These are phyloP conservation scores for Stictocephala bisonia DNA, from an alignment of 2,888 invertebrate species.

Conservation along the genomic window DNA sequence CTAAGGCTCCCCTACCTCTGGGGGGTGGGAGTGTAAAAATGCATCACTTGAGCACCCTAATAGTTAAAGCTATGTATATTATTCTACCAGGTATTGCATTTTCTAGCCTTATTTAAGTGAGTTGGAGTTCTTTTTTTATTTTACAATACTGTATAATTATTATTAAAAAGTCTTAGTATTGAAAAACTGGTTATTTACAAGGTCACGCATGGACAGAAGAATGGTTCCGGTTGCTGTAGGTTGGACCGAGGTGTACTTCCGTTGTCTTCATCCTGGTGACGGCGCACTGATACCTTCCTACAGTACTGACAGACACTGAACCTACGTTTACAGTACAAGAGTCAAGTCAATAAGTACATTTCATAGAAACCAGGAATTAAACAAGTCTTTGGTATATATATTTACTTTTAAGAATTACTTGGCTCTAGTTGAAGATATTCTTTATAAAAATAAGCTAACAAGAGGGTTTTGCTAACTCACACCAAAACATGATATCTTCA, in stretches of 20 bases:
- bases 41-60: conserved; percentile 57
- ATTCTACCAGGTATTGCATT: conserved; percentile 58
- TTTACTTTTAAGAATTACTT: no score
- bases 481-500: no score
- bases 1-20: conserved; percentile 43
- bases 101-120: conserved; percentile 54
- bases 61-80: conserved; percentile 56
- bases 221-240: not conserved
- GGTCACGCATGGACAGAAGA: conserved; percentile 20
- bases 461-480: no score
- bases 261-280: no score
- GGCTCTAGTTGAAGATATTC: no score
- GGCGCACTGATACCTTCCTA: no score
- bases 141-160: conserved; percentile 56
- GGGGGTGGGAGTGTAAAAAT: conserved; percentile 51
- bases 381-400: no score
- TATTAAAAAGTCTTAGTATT: conserved; percentile 51
- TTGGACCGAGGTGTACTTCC: conserved; percentile 12
- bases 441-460: no score
- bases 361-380: no score
- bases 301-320: no score
- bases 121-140: conserved; percentile 51
- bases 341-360: no score
- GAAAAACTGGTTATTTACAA: conserved; percentile 39
- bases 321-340: no score